Evolutionary conservation across 2,113 vertebrate species (phyloP).

Genomic region (Spea bombifrons): DNA sequence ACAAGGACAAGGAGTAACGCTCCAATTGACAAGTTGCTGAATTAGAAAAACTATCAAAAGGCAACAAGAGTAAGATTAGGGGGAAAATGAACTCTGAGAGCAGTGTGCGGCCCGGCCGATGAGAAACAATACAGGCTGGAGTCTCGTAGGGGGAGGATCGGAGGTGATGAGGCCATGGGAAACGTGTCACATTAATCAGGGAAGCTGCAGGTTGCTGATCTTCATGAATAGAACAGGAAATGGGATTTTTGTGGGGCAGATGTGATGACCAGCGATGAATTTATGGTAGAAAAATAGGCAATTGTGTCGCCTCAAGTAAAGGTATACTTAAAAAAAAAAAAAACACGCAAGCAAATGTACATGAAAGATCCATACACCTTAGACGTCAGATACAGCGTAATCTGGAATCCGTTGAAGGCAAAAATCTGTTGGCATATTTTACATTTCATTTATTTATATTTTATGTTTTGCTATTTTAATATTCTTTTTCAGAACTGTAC

Average conservation of each 20-base stretch:
- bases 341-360: too few species aligned
- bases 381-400: too few species aligned
- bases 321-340: not conserved
- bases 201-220: constrained; percentile 67
- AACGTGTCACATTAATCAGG: constrained; percentile 68
- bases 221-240: constrained; percentile 72
- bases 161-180: constrained; percentile 74
- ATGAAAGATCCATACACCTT: too few species aligned
- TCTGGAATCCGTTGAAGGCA: too few species aligned
- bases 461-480: too few species aligned
- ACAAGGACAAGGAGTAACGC: constrained; percentile 69
- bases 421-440: too few species aligned
- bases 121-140: constrained; percentile 68
- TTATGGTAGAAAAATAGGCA: constrained; percentile 58
- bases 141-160: constrained; percentile 53
- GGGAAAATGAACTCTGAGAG: constrained; percentile 69
- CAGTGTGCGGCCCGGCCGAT: constrained; percentile 70
- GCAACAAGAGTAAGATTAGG: constrained; percentile 65
- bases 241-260: constrained; percentile 68
- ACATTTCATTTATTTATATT: too few species aligned
- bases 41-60: constrained; percentile 72
- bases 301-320: not conserved
- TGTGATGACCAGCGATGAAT: constrained; percentile 67
- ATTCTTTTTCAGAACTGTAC: too few species aligned
- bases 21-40: constrained; percentile 69